Base-by-base conservation (phyloP, 1,140 invertebrate genomes). In the Drosophila nannoptera region DNA sequence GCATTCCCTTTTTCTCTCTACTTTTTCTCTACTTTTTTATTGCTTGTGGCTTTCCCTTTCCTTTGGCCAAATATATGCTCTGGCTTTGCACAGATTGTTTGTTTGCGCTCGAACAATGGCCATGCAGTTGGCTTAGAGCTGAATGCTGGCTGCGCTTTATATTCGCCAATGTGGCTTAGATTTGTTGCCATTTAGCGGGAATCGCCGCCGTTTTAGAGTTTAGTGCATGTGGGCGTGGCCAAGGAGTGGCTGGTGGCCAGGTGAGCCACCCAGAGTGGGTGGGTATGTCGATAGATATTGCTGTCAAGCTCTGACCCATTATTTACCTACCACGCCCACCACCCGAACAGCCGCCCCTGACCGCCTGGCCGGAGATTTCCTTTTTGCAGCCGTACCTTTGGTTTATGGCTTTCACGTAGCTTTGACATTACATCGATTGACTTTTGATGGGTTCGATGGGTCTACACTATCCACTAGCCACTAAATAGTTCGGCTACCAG, bases 391-490 rank as follows among this genome's bases (percentile, higher is more conserved):
- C 43, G 50, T 22, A 22, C 16, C n/a, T 56, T 55, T 50, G 36
- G 31, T 38, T 38, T 48, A 46, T 46, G 42, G 43, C 42, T 11
- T 67, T 29, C 52, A 66, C 54, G 54, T 66, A 29, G 62, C 42
- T 59, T 66, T 66, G 62, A 54, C 49, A 70, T 70, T 70, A 59
- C 62, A 66, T 70, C 43, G 68, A 70, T 70, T 70, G 68, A 70
- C 68, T 70, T 60, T 65, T 59, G 60, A 55, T 42, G 35, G 48
- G 48, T 32, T 48, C 33, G 54, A 31, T 64, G 32, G 31, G 14
- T 35, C 35, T 22, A 22, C 35, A 40, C 49, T 52, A n/a, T 35
- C 35, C 35, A 40, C 49, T 52, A n/a, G 31, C 35, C n/a, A n/a
- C n/a, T 48, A 46, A 50, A 40, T 65, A 65, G 67, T 42, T 58